These are phyloP conservation scores for Ptyas mucosa DNA, from an alignment of 2,113 vertebrate genomes.

Conservation along the genomic window DNA sequence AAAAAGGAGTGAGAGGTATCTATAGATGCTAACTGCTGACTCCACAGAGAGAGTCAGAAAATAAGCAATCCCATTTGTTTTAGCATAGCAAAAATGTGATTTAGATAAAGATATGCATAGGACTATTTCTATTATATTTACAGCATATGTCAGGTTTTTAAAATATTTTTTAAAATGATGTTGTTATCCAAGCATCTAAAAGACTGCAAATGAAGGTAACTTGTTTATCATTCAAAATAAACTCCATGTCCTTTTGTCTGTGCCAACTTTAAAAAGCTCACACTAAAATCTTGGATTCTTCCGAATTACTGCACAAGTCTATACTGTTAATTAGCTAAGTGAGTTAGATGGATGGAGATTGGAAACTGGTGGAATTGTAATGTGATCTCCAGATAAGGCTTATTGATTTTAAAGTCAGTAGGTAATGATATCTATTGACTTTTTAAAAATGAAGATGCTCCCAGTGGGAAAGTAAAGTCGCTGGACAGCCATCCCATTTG, in stretches of 20 bases:
- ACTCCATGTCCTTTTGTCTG: not conserved
- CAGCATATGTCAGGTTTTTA: not conserved
- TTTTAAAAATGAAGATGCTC: not conserved
- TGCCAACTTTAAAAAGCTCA: not conserved
- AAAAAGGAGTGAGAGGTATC: not conserved
- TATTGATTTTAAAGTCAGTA: not conserved
- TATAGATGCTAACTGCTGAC: not conserved
- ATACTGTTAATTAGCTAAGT: not conserved
- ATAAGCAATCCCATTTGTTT: constrained; percentile 41
- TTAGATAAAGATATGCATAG: not conserved
- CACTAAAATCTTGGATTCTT: not conserved
- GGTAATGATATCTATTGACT: not conserved
- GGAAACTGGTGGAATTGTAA: not conserved
- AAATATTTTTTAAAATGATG: not conserved
- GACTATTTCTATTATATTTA: not conserved
- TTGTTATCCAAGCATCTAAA: not conserved
- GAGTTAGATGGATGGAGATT: not conserved
- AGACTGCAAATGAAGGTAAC: not conserved
- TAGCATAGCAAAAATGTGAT: not conserved
- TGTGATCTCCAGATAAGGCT: not conserved
- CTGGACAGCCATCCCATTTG: not conserved
- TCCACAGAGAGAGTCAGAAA: constrained; percentile 33
- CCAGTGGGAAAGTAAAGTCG: not conserved
- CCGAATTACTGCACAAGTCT: not conserved
- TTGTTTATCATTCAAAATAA: not conserved